Base-by-base conservation (phyloP, 1,140 invertebrate genomes). In the Yoshiicerus persimilis region DNA sequence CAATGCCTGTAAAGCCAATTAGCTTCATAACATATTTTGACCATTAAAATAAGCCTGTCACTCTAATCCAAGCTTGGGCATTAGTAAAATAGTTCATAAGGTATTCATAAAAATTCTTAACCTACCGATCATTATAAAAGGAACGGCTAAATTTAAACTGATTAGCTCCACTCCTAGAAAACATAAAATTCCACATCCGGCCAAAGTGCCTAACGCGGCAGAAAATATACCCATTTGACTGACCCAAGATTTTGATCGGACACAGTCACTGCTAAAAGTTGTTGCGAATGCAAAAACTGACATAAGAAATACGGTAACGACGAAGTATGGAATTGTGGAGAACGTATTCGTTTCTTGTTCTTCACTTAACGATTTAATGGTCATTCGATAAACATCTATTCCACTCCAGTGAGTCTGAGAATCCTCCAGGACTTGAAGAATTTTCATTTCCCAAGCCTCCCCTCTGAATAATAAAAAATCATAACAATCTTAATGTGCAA, bases 91-190 rank as follows among this genome's bases (percentile, higher is more conserved):
- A 41, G 39, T 13, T 41, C 39, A 8, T 27, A 66, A 30, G 4
- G 11, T 8, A 27, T 27, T 1, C 30, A 70, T 70, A 32, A 64
- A 30, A 70, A 4, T 32, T n/a, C n/a, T 36, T n/a, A n/a, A n/a
- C 20, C n/a, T 84, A 98, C 97, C 97, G 88, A 98, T 96, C 95
- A 98, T 97, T 39, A 99, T 94, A 91, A 98, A 98, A 5, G 97
- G 98, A 4, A 97, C 97, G 0, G 97, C 97, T 62, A 98, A 94
- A 92, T 98, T 98, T 87, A 99, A 97, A 16, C 96, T 97, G 90
- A 98, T 98, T 92, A 98, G 98, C 86, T 97, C 96, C 64, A 98
- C 94, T 8, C 97, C 97, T 77, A 96, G 93, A 93, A 98, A 98
- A 92, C 97, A 96, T 89, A 97, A 96, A 66, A 97, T 93, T 39